These are phyloP conservation scores for Conchocele bisecta DNA, from an alignment of 2,888 invertebrate genomes.

Conservation along the genomic window DNA sequence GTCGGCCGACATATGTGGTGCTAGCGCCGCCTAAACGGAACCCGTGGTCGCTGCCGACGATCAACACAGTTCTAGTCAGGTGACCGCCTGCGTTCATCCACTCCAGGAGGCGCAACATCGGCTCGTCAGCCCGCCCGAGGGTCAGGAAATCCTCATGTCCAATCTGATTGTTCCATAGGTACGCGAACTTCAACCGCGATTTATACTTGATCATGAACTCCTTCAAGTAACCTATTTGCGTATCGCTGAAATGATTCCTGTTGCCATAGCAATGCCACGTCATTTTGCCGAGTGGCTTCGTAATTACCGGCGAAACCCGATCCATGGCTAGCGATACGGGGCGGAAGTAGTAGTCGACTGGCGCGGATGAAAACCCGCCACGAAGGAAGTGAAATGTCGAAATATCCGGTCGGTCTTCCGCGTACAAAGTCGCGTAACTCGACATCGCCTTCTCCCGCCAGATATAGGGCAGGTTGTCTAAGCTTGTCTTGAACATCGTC, in stretches of 20 bases:
- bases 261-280: conserved; percentile 7
- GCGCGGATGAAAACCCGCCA: conserved; percentile 88
- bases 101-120: conserved; percentile 86
- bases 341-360: conserved; percentile 92
- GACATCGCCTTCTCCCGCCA: conserved; percentile 90
- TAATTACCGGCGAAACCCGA: conserved; percentile 61
- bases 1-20: conserved; percentile 88
- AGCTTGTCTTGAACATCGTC: conserved; percentile 17
- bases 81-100: conserved; percentile 78
- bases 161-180: conserved; percentile 92
- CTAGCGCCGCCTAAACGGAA: conserved; percentile 35
- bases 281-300: conserved; percentile 30
- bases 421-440: conserved; percentile 90
- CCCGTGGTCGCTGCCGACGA: conserved; percentile 92
- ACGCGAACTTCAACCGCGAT: conserved; percentile 88
- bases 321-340: conserved; percentile 87
- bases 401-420: conserved; percentile 91
- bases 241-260: not conserved
- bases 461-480: conserved; percentile 86
- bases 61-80: conserved; percentile 67
- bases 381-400: conserved; percentile 91
- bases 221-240: conserved; percentile 1
- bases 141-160: conserved; percentile 93
- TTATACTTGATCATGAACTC: conserved; percentile 86
- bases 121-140: conserved; percentile 88